Evolutionary conservation across 2,888 invertebrate genomes (phyloP).

Genomic region (Pterobdella sp.): DNA sequence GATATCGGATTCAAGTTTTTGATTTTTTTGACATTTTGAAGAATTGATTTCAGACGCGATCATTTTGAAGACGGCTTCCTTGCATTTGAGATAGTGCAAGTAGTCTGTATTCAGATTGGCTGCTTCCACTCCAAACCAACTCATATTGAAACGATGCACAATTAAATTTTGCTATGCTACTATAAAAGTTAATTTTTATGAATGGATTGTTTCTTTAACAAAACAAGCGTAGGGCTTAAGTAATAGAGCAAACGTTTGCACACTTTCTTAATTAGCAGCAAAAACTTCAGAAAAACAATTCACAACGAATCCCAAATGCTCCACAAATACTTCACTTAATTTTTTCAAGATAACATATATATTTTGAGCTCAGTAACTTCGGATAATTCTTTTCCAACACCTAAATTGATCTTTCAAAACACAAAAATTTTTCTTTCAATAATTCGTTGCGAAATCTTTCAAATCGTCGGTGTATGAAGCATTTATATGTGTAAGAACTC

Average conservation of each 20-base stretch:
- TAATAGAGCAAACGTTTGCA: not conserved
- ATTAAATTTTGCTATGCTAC: not conserved
- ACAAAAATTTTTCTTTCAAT: not conserved
- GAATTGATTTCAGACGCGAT: not conserved
- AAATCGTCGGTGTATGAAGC: not conserved
- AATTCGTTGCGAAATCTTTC: not conserved
- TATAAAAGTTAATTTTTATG: not conserved
- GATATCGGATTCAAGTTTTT: not conserved
- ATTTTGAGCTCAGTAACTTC: not conserved
- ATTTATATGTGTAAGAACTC: not conserved
- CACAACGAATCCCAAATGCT: not conserved
- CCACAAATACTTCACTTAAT: not conserved
- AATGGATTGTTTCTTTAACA: not conserved
- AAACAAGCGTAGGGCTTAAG: not conserved
- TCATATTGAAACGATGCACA: not conserved
- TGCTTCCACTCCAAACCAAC: conserved; percentile 4
- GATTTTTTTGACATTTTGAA: not conserved
- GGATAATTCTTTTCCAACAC: not conserved
- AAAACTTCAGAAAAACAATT: not conserved
- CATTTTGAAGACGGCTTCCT: conserved; percentile 13
- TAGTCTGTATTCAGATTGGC: not conserved
- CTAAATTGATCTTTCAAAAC: conserved; percentile 13
- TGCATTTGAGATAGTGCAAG: conserved; percentile 13
- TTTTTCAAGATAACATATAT: not conserved
- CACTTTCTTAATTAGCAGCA: not conserved